phyloP scores from a whole-genome alignment of 2,113 vertebrate genomes.

The Lepus americanus region DNA sequence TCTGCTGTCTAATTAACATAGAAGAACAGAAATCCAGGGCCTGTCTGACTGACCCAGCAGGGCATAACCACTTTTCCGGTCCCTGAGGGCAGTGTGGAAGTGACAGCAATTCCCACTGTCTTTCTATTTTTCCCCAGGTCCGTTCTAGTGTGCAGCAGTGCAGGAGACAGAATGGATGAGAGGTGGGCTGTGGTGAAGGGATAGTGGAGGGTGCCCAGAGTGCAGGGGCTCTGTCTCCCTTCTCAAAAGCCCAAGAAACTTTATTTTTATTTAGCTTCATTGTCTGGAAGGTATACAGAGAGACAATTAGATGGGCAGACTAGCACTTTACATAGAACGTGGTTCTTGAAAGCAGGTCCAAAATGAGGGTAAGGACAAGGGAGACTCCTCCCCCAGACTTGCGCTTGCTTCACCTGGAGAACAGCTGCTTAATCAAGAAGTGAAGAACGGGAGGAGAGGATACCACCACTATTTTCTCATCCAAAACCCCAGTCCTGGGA shows the following conservation, averaged over 20 bases:
- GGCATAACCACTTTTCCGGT: constrained; percentile 63
- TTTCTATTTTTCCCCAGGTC: constrained; percentile 70
- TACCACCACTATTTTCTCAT: neutral
- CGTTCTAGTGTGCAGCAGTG: neutral
- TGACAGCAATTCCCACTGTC: constrained; percentile 69
- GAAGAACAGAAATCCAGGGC: constrained; percentile 79
- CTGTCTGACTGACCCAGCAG: constrained; percentile 75
- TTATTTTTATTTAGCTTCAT: too few species aligned
- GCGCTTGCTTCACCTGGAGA: neutral
- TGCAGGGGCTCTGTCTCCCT: neutral
- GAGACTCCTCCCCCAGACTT: neutral
- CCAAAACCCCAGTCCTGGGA: neutral
- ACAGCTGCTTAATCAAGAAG: neutral
- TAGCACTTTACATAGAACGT: neutral
- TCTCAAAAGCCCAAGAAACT: neutral
- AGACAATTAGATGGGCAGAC: too few species aligned
- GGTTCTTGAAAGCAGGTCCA: neutral
- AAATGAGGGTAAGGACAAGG: neutral
- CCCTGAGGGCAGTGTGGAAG: constrained; percentile 47
- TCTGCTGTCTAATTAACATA: constrained; percentile 85
- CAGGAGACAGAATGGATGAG: neutral
- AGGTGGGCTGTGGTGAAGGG: neutral
- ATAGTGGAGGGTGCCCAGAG: neutral
- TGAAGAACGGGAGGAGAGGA: neutral
- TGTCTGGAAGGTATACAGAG: too few species aligned